A percentile compares a stretch with the other conserved stretches of the same genome.
Conservation (phyloP, 2,113 vertebrate genomes). For the Grus americana region DNA sequence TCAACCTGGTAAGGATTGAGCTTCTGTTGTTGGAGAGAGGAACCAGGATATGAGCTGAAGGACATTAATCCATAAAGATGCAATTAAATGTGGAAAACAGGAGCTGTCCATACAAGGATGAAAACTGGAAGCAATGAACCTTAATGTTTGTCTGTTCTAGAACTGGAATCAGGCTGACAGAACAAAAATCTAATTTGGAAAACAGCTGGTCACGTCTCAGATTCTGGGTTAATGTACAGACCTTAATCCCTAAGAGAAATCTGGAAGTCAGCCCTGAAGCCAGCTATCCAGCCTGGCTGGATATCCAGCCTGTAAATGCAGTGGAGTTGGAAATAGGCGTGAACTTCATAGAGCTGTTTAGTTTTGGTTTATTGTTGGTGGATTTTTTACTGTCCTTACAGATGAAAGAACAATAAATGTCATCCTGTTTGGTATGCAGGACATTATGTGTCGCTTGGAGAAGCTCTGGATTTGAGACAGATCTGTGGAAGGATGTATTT, state of each 20-base stretch:
- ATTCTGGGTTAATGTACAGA: background rate
- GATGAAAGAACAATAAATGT: background rate
- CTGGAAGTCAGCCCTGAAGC: background rate
- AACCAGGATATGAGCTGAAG: background rate
- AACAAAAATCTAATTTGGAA: background rate
- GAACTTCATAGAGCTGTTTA: background rate
- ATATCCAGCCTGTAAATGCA: background rate
- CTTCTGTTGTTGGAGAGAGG: background rate
- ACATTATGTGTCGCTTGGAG: background rate
- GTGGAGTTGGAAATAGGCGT: background rate
- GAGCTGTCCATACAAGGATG: background rate
- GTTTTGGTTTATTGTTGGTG: background rate
- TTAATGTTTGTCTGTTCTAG: background rate
- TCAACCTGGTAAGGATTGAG: background rate
- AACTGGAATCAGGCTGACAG: background rate
- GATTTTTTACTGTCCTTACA: background rate
- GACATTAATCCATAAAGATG: background rate
- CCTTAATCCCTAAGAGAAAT: background rate
- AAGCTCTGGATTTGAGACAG: background rate
- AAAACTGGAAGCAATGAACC: background rate
- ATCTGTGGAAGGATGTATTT: accelerated
- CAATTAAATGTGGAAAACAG: background rate
- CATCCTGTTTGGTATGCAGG: background rate
- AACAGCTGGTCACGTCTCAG: background rate
- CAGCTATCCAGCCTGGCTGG: background rate